phyloP scores from a whole-genome alignment of 2,113 vertebrate species.

The Lucifuga dentata region DNA sequence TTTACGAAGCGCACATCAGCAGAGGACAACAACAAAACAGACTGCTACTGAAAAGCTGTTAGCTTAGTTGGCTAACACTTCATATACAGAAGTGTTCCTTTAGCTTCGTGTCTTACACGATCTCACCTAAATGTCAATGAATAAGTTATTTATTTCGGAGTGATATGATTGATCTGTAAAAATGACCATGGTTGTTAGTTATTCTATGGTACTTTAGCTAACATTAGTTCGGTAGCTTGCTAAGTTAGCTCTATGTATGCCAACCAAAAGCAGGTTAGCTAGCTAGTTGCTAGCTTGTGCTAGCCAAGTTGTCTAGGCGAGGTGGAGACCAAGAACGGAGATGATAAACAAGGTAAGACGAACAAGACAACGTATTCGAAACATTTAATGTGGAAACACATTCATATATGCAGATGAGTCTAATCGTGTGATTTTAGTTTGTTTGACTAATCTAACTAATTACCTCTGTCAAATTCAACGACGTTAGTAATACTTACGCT shows the following conservation, averaged over 20 bases:
- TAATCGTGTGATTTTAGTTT: rapidly evolving
- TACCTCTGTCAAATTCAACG: conserved; percentile 51
- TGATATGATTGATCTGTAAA: conserved; percentile 12
- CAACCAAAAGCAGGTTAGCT: conserved; percentile 67
- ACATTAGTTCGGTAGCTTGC: conserved; percentile 56
- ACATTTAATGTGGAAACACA: rapidly evolving
- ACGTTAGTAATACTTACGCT: conserved; percentile 29
- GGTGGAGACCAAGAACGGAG: conserved; percentile 60
- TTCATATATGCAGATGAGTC: rapidly evolving
- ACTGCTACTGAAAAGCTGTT: conserved; percentile 61
- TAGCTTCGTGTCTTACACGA: conserved; percentile 26
- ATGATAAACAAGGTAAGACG: conserved; percentile 75
- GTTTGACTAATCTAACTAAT: background rate
- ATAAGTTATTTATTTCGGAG: background rate
- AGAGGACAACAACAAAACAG: conserved; percentile 86
- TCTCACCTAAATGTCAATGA: conserved; percentile 5
- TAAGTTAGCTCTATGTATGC: conserved; percentile 72
- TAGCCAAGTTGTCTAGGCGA: conserved; percentile 60
- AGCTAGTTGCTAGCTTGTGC: conserved; percentile 74
- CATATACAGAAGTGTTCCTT: conserved; percentile 50
- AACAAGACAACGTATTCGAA: background rate
- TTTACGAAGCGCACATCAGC: conserved; percentile 39
- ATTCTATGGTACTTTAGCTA: conserved; percentile 34
- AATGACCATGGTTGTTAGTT: conserved; percentile 45
- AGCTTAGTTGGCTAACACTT: conserved; percentile 68